These are phyloP conservation scores for Hydractinia echinata DNA, from an alignment of 30 jellyfish, hydroid and myxozoan species.

Conservation along the genomic window DNA sequence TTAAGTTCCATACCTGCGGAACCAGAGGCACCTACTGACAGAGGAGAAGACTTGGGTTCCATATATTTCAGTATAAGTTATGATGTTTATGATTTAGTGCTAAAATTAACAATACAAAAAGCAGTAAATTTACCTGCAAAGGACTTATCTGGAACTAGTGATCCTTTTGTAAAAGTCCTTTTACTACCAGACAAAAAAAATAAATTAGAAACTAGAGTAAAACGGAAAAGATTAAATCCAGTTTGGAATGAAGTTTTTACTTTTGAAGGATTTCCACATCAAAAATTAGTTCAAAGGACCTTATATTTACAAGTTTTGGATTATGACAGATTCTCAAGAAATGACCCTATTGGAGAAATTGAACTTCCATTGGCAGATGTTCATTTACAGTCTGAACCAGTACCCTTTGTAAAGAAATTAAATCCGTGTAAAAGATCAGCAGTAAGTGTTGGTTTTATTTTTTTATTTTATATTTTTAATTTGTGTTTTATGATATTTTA, in stretches of 20 bases:
- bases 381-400: constrained; percentile 65
- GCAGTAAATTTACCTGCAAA: constrained; percentile 80
- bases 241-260: constrained; percentile 81
- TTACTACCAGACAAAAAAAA: constrained; percentile 84
- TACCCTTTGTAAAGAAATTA: constrained; percentile 64
- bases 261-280: constrained; percentile 81
- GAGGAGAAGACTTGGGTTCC: constrained; percentile 68
- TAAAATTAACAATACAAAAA: constrained; percentile 52
- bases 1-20: constrained; percentile 61
- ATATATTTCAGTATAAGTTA: constrained; percentile 48
- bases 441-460: constrained; percentile 10
- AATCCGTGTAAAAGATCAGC: constrained; percentile 69
- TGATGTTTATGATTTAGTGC: constrained; percentile 44
- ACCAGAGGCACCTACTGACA: constrained; percentile 61
- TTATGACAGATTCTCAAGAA: constrained; percentile 83
- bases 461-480: no score
- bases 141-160: constrained; percentile 86
- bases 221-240: constrained; percentile 68
- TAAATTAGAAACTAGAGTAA: constrained; percentile 79
- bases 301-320: constrained; percentile 79
- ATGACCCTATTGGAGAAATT: constrained; percentile 86
- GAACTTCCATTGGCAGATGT: constrained; percentile 55
- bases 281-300: constrained; percentile 60
- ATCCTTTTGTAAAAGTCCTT: constrained; percentile 78
- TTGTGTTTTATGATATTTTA: no score